Percentiles rank a stretch among this genome's conserved stretches.
Evolutionary conservation across 2,797 vertebrate genomes (phyloP).

Genomic region (Epinephelus awoara): DNA sequence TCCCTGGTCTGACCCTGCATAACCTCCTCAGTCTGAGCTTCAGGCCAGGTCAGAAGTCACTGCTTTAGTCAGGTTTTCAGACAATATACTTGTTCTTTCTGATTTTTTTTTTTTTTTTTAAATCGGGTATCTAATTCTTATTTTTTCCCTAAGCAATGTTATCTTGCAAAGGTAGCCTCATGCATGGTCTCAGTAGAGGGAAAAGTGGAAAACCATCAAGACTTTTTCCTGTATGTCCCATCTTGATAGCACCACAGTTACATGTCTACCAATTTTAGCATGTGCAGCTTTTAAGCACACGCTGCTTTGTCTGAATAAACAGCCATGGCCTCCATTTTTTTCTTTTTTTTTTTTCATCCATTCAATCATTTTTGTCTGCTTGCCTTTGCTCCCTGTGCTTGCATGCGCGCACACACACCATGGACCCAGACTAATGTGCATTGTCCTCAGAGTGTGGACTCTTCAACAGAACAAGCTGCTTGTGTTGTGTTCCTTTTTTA

Average conservation of each 20-base stretch:
- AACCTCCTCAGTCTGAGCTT: constrained; percentile 41
- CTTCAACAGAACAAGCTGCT: constrained; percentile 76
- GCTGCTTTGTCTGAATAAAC: constrained; percentile 2
- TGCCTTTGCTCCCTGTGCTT: constrained; percentile 8
- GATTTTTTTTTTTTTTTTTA: neutral
- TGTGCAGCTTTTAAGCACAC: neutral
- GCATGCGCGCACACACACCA: constrained; percentile 12
- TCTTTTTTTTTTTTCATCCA: neutral
- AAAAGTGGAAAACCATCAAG: neutral
- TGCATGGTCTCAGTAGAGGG: neutral
- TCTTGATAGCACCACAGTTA: neutral
- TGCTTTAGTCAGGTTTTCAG: constrained; percentile 18
- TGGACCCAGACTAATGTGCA: constrained; percentile 62
- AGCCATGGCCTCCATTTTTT: neutral
- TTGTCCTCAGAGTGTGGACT: constrained; percentile 67
- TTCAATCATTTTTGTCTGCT: constrained; percentile 17
- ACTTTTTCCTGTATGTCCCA: neutral
- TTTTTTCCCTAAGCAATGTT: neutral
- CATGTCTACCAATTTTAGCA: too few relatives aligned
- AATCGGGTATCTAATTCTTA: neutral
- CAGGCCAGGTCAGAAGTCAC: constrained; percentile 49
- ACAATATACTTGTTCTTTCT: neutral
- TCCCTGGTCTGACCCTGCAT: constrained; percentile 37
- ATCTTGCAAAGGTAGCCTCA: neutral
- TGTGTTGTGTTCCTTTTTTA: constrained; percentile 70